These are phyloP conservation scores for Diorhabda elongata DNA, from an alignment of 1,140 invertebrate genomes.

Conservation along the genomic window DNA sequence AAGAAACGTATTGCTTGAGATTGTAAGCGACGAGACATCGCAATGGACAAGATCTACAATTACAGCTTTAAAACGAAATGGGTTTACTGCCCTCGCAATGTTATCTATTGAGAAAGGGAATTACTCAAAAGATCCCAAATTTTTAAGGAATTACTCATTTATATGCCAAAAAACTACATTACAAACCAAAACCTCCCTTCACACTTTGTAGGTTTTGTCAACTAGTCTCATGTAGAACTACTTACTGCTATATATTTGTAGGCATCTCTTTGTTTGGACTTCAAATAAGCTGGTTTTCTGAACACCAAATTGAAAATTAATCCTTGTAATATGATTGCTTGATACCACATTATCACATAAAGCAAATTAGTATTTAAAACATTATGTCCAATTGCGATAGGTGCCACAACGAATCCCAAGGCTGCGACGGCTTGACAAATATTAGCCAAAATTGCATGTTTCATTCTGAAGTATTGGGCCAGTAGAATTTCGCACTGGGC, in stretches of 20 bases:
- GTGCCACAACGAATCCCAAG: constrained; percentile 37
- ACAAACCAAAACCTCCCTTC: no score
- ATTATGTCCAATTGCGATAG: constrained; percentile 33
- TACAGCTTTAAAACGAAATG: no score
- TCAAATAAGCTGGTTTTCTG: constrained; percentile 42
- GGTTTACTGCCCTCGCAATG: no score
- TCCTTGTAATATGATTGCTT: constrained; percentile 40
- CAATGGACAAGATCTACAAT: no score
- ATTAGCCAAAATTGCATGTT: constrained; percentile 33
- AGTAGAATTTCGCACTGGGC: constrained; percentile 41
- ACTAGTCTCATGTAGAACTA: not conserved
- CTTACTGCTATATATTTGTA: constrained; percentile 39
- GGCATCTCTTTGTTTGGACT: constrained; percentile 25
- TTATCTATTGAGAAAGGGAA: no score
- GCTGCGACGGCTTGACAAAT: constrained; percentile 29
- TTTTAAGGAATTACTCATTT: no score
- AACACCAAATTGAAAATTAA: constrained; percentile 35
- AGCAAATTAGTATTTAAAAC: constrained; percentile 31
- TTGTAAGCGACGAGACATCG: no score
- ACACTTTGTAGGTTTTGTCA: no score
- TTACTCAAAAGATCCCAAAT: no score
- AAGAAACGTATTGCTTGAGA: no score
- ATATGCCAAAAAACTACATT: no score
- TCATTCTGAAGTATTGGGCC: constrained; percentile 41
- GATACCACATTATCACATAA: constrained; percentile 41